Evolutionary conservation across 2,113 vertebrate species (phyloP).

Genomic region (Marcusenius ussheri): DNA sequence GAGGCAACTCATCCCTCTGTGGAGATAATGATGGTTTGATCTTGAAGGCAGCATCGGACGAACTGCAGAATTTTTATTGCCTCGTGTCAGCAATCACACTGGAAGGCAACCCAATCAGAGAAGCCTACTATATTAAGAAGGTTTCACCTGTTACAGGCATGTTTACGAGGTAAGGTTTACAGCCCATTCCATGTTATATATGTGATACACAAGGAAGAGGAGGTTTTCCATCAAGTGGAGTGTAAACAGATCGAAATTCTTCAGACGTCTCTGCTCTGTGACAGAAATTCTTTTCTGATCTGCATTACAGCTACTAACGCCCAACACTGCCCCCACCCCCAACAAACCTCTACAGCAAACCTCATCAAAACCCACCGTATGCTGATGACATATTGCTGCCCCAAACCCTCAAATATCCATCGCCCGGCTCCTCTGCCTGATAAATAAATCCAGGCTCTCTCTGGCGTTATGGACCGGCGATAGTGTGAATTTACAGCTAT

Average conservation of each 20-base stretch:
- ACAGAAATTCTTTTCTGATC: not conserved
- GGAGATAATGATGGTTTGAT: not conserved
- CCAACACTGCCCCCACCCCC: not conserved
- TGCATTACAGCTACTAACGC: not conserved
- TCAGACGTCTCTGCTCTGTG: not conserved
- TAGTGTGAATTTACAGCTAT: not conserved
- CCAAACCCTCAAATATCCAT: not conserved
- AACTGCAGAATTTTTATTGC: not conserved
- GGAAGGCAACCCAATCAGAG: not conserved
- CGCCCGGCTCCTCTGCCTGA: not conserved
- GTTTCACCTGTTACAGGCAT: not conserved
- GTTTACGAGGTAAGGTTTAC: not conserved
- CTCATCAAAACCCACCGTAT: not conserved
- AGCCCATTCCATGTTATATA: not conserved
- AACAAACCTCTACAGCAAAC: not conserved
- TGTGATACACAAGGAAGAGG: not conserved
- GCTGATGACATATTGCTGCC: not conserved
- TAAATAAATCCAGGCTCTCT: not conserved
- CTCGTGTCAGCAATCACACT: not conserved
- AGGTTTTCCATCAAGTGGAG: not conserved
- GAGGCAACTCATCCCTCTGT: not conserved
- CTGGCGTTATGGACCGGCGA: not conserved
- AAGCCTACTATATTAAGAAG: not conserved
- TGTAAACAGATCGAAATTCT: not conserved
- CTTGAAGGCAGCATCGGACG: not conserved